Evolutionary conservation across 2,888 invertebrate species (phyloP).

Genomic region (Brachycybe producta): DNA sequence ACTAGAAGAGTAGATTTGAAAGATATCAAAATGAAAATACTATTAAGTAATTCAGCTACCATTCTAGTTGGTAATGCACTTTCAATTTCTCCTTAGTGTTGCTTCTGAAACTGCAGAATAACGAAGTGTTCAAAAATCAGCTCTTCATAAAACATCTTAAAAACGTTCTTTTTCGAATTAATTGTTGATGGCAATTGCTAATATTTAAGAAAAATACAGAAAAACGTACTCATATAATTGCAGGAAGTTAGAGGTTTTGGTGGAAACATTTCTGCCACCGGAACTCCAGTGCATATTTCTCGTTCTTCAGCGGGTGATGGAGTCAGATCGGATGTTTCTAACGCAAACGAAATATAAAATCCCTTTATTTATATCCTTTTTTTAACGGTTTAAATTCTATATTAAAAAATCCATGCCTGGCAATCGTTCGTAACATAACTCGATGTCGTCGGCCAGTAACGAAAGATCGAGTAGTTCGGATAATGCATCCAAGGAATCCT

Average conservation of each 20-base stretch:
- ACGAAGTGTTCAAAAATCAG: too few relatives aligned
- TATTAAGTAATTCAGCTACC: too few relatives aligned
- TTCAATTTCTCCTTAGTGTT: too few relatives aligned
- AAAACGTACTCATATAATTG: slow-evolving; percentile 11
- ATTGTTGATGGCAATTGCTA: too few relatives aligned
- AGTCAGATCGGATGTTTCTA: slow-evolving; percentile 8
- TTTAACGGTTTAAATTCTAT: not conserved
- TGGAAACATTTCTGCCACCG: slow-evolving; percentile 1
- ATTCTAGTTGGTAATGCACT: too few relatives aligned
- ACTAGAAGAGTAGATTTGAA: too few relatives aligned
- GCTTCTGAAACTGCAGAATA: too few relatives aligned
- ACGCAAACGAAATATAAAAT: not conserved
- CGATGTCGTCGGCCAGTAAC: slow-evolving; percentile 53
- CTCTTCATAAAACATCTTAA: too few relatives aligned
- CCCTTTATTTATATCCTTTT: not conserved
- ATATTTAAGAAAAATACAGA: not conserved
- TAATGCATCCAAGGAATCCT: slow-evolving; percentile 65
- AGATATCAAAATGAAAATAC: too few relatives aligned
- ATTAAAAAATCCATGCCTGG: slow-evolving; percentile 45
- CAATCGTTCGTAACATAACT: slow-evolving; percentile 61
- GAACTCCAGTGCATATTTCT: not conserved
- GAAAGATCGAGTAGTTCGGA: slow-evolving; percentile 67
- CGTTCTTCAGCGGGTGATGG: not conserved
- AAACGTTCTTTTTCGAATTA: too few relatives aligned
- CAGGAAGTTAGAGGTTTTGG: slow-evolving; percentile 5